Percentiles rank a stretch among this genome's conserved stretches.
Conservation (phyloP, 2,113 vertebrate genomes). For the Ciconia stormi region DNA sequence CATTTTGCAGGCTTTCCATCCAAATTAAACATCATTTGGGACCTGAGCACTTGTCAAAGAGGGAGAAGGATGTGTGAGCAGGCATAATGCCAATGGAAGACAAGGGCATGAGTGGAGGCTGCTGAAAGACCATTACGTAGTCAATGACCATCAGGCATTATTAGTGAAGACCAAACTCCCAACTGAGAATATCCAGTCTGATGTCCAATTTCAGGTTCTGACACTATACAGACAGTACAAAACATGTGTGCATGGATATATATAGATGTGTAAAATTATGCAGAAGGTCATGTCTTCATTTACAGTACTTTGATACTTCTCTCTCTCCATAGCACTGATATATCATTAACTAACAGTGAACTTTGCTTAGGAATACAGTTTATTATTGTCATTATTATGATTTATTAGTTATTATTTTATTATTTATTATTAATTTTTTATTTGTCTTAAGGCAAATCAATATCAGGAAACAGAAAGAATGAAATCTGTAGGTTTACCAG, state of each 20-base stretch:
- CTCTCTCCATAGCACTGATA: not conserved
- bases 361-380: not conserved
- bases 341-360: not conserved
- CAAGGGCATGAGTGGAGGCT: not conserved
- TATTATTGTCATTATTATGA: not conserved
- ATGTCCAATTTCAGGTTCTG: not conserved
- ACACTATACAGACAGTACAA: not conserved
- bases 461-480: not conserved
- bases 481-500: not conserved
- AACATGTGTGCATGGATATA: rapidly evolving
- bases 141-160: not conserved
- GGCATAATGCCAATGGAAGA: not conserved
- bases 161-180: not conserved
- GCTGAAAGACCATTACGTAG: not conserved
- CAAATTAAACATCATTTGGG: not conserved
- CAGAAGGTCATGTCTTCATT: not conserved
- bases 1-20: not conserved
- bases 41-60: not conserved
- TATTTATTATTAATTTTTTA: not conserved
- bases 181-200: not conserved
- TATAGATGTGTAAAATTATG: not conserved
- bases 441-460: not conserved
- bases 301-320: not conserved
- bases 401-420: not conserved
- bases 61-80: not conserved